phyloP scores from a whole-genome alignment of 2,888 invertebrate species.

The Clostera curtula region DNA sequence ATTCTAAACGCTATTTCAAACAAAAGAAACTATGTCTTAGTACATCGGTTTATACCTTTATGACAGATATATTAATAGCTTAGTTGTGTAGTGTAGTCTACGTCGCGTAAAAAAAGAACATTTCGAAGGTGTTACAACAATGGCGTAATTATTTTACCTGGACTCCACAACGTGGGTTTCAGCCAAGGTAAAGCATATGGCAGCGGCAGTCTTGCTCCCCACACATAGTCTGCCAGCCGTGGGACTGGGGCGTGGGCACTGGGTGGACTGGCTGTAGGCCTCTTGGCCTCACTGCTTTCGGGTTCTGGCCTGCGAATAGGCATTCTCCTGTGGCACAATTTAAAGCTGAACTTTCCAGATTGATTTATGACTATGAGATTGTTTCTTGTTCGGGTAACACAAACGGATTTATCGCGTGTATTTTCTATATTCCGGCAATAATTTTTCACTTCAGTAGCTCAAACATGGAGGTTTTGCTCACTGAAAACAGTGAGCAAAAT shows the following conservation, averaged over 20 bases:
- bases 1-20: no score
- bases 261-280: slow-evolving; percentile 80
- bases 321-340: slow-evolving; percentile 67
- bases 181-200: slow-evolving; percentile 82
- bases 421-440: no score
- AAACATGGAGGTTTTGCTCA: no score
- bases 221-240: slow-evolving; percentile 87
- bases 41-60: no score
- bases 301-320: slow-evolving; percentile 63
- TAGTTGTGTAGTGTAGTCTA: no score
- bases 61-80: no score
- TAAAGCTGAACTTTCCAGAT: slow-evolving; percentile 53
- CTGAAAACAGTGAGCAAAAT: no score
- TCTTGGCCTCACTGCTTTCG: slow-evolving; percentile 85
- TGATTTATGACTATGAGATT: slow-evolving; percentile 11
- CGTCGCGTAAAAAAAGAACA: no score
- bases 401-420: slow-evolving; percentile 1
- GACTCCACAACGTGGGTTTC: slow-evolving; percentile 71
- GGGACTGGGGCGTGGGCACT: slow-evolving; percentile 86
- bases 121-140: no score
- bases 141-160: slow-evolving; percentile 41
- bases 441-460: no score
- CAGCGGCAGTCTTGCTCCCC: slow-evolving; percentile 79
- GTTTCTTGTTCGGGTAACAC: not conserved
- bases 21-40: no score